Conservation (phyloP, 2,797 vertebrate genomes). For the Danio albolineatus region DNA sequence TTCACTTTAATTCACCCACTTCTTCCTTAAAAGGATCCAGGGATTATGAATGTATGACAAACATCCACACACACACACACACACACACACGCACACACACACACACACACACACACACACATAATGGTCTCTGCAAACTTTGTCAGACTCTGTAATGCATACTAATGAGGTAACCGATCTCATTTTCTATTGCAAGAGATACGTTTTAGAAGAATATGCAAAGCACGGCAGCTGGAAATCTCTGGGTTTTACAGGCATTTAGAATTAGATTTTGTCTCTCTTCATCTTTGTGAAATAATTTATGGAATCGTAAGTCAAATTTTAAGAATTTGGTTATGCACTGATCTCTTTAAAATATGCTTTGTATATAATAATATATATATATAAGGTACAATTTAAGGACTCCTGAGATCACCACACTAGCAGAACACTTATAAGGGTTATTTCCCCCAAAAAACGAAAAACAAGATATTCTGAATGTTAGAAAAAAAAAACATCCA, state of each 20-base stretch:
- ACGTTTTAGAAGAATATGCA: neutral
- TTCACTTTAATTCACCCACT: slow-evolving; percentile 49
- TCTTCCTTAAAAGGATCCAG: slow-evolving; percentile 21
- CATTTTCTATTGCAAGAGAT: slow-evolving; percentile 8
- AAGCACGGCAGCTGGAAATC: neutral
- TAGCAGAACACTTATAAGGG: too few relatives aligned
- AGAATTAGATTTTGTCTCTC: too few relatives aligned
- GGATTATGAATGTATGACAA: slow-evolving; percentile 24
- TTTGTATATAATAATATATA: too few relatives aligned
- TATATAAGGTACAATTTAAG: too few relatives aligned
- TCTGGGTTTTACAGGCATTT: neutral
- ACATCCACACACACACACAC: neutral
- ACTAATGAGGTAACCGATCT: slow-evolving; percentile 10
- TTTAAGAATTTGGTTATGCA: too few relatives aligned
- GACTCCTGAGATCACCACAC: too few relatives aligned
- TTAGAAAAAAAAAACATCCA: too few relatives aligned
- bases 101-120: neutral
- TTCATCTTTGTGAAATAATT: too few relatives aligned
- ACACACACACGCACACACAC: neutral
- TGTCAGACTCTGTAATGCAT: slow-evolving; percentile 37
- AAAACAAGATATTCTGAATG: too few relatives aligned
- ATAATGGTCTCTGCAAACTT: slow-evolving; percentile 30
- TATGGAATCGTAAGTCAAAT: too few relatives aligned
- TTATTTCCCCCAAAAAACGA: too few relatives aligned
- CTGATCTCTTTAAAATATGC: too few relatives aligned